phyloP scores from a whole-genome alignment of 2,797 vertebrate species.

The Novumbra hubbsi region DNA sequence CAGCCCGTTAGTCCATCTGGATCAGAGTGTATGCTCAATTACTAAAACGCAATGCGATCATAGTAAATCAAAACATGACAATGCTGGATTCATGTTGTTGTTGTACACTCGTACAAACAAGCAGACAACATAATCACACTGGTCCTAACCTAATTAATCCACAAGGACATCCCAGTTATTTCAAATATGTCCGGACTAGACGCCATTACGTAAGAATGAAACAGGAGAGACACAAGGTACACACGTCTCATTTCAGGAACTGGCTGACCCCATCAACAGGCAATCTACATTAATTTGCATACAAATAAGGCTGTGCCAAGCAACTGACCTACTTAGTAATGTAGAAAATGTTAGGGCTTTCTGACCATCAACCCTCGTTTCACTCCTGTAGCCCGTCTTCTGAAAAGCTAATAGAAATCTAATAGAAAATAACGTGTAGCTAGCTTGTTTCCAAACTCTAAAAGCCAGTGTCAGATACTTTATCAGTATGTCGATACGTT shows the following conservation, averaged over 20 bases:
- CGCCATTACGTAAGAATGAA: background rate
- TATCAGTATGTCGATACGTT: background rate
- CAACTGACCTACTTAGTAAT: slow-evolving; percentile 67
- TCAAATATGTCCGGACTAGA: background rate
- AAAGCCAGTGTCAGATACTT: background rate
- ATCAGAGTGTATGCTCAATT: too few species aligned
- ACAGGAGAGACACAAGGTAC: slow-evolving; percentile 38
- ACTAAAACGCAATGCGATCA: too few species aligned
- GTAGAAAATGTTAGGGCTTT: slow-evolving; percentile 55
- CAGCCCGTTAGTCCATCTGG: too few species aligned
- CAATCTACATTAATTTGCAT: slow-evolving; percentile 75
- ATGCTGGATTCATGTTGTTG: too few species aligned
- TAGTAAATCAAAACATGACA: too few species aligned
- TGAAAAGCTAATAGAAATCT: background rate
- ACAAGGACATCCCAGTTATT: background rate
- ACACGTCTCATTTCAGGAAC: slow-evolving; percentile 52
- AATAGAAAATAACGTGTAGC: background rate
- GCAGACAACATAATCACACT: background rate
- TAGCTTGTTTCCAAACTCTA: background rate
- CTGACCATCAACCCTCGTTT: slow-evolving; percentile 52
- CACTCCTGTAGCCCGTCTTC: background rate
- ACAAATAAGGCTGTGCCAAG: slow-evolving; percentile 65
- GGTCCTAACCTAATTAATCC: background rate
- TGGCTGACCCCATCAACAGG: slow-evolving; percentile 69
- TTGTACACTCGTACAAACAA: too few species aligned